phyloP scores from a whole-genome alignment of 2,113 vertebrate genomes.

The Nannobrachium achirus region DNA sequence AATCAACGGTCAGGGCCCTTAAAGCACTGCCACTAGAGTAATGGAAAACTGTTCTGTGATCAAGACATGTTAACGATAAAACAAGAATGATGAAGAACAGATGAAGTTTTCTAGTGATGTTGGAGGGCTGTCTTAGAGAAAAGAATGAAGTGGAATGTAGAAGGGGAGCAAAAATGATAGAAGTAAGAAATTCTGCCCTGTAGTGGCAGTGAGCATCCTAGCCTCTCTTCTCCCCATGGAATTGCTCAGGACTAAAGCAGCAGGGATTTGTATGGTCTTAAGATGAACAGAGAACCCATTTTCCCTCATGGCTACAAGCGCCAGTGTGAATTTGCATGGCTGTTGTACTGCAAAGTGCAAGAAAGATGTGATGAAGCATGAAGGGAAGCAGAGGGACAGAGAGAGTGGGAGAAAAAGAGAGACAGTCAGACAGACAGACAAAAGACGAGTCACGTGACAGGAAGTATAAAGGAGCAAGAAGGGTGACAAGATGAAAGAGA shows the following conservation, averaged over 20 bases:
- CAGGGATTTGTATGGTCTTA: constrained; percentile 67
- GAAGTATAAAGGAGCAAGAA: constrained; percentile 25
- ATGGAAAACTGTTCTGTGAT: too few relatives aligned
- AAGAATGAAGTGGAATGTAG: neutral
- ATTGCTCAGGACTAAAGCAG: constrained; percentile 61
- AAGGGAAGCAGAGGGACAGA: constrained; percentile 41
- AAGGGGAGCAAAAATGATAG: constrained; percentile 21
- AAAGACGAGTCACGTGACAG: neutral
- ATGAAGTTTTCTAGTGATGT: too few relatives aligned
- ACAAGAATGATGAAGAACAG: too few relatives aligned
- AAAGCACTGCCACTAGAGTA: too few relatives aligned
- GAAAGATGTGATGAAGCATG: constrained; percentile 64
- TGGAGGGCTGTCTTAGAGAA: neutral
- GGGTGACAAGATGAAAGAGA: constrained; percentile 5
- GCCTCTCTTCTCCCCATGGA: constrained; percentile 52
- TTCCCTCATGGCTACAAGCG: constrained; percentile 67
- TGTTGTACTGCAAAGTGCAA: constrained; percentile 53
- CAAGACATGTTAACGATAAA: too few relatives aligned
- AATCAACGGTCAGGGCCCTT: too few relatives aligned
- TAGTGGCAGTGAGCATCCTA: constrained; percentile 22
- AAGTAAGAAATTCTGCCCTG: neutral
- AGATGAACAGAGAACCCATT: constrained; percentile 72
- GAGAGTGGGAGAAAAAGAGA: constrained; percentile 39
- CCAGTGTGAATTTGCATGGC: constrained; percentile 63
- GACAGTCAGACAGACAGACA: constrained; percentile 18